A percentile compares a stretch with the other conserved stretches of the same genome.
These are phyloP conservation scores for Unio delphinus DNA, from an alignment of 2,888 invertebrate species.

Conservation along the genomic window DNA sequence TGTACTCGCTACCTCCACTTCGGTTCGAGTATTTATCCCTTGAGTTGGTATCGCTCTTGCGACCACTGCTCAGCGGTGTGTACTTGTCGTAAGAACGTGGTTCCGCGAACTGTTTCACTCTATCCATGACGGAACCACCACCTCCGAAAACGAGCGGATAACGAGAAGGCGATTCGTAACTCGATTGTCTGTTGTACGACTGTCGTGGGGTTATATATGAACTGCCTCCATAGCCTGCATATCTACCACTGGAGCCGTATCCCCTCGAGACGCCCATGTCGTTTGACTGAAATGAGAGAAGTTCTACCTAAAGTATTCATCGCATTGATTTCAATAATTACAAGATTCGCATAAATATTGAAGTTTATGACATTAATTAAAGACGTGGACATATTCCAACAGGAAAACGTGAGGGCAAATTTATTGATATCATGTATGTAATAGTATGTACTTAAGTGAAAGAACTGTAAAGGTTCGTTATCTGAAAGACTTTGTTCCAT, in stretches of 20 bases:
- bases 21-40: slow-evolving; percentile 44
- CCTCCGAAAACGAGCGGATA: slow-evolving; percentile 11
- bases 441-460: too few species aligned
- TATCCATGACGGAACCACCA: slow-evolving; percentile 45
- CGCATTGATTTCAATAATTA: too few species aligned
- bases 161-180: slow-evolving; percentile 29
- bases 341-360: too few species aligned
- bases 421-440: too few species aligned
- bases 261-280: slow-evolving; percentile 63
- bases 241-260: slow-evolving; percentile 38
- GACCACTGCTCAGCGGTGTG: slow-evolving; percentile 41
- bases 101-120: slow-evolving; percentile 43
- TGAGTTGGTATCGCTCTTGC: slow-evolving; percentile 32
- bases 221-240: slow-evolving; percentile 17
- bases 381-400: too few species aligned
- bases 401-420: too few species aligned
- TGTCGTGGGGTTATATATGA: slow-evolving; percentile 28
- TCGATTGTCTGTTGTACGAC: slow-evolving; percentile 31
- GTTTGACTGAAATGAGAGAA: slow-evolving; percentile 50
- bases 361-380: too few species aligned
- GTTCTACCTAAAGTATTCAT: too few species aligned
- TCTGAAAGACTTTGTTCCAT: too few species aligned
- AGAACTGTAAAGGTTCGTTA: too few species aligned
- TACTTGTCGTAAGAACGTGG: slow-evolving; percentile 38
- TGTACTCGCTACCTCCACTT: slow-evolving; percentile 50